A percentile compares a stretch with the other conserved stretches of the same genome.
These are phyloP conservation scores for Hippopotamus amphibius DNA, from an alignment of 2,113 vertebrate genomes.

Conservation along the genomic window DNA sequence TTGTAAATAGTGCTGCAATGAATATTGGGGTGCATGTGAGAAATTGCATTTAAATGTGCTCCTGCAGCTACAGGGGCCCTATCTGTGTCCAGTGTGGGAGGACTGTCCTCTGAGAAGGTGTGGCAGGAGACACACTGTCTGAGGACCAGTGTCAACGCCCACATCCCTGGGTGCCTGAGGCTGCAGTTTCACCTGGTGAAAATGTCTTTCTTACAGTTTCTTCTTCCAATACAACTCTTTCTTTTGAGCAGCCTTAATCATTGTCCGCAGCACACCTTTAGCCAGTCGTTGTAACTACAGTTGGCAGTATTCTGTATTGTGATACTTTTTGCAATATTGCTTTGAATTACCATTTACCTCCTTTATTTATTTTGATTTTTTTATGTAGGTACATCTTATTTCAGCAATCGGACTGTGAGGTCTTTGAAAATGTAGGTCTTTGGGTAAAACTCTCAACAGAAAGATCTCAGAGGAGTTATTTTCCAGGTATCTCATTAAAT, in stretches of 20 bases:
- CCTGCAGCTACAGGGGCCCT: not conserved
- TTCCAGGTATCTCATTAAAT: not conserved
- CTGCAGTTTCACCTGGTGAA: not conserved
- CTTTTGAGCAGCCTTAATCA: not conserved
- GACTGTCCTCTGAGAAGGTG: not conserved
- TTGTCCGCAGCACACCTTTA: not conserved
- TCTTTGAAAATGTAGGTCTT: not conserved
- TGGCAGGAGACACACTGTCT: not conserved
- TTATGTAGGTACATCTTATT: not conserved
- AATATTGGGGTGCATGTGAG: not conserved
- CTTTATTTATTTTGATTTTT: not conserved
- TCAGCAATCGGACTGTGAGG: not conserved
- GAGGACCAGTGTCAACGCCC: not conserved
- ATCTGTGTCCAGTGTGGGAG: not conserved
- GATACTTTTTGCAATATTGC: not conserved
- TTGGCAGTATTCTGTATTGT: not conserved
- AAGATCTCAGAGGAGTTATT: not conserved
- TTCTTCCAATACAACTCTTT: not conserved
- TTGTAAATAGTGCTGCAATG: not conserved
- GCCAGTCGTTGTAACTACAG: not conserved
- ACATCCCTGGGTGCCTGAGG: not conserved
- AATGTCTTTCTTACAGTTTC: not conserved
- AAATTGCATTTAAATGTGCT: not conserved
- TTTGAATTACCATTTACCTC: not conserved
- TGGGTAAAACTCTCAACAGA: not conserved